Base-by-base conservation (phyloP, 2,797 vertebrate genomes). In the Luscinia megarhynchos region DNA sequence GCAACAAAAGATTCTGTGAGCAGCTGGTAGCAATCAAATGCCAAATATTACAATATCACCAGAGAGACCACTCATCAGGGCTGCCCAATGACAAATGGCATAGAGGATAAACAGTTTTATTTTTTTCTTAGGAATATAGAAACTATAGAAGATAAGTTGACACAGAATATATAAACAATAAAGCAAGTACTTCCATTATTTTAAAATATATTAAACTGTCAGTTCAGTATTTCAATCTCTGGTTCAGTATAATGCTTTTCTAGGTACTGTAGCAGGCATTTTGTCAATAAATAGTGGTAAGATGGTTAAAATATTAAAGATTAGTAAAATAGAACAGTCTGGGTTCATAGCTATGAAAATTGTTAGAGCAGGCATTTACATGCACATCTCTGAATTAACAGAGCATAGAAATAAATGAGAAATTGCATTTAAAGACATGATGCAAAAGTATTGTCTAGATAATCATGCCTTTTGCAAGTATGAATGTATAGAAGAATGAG, bases 21-120 rank as follows among this genome's bases (percentile, higher is more conserved):
- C 62, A 86, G 69, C 53, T 92, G 69, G 72, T 57, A 83, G 51
- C 55, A 87, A 89, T 93, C 73, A 89, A 66, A 80, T 41, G 32
- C 20, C 14, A 36, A 89, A 89, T 80, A 85, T 45, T 46, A 58
- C 6, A 9, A 7, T 62, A 15, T 62, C 67, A 93, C 29, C 12
- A 2, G 45, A 92, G 24, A 57, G 26, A 76, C 50, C 5, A 5
- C 51, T 70, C 18, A 11, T 74, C 76, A 88, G 21, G 57, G 30
- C 48, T 79, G 41, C 18, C 55, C 57, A 55, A 6, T 48, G 67
- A 82, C 29, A 91, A 91, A 79, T 18, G 4, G 7, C 27, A 51
- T n/a, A 74, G 34, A 27, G 26, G 3, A 62, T 64, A 74, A 93
- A 26, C 13, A 74, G 59, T 62, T 46, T 10, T 34, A 17, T 84